phyloP scores from a whole-genome alignment of 1,140 invertebrate species.

The Hetaerina americana region DNA sequence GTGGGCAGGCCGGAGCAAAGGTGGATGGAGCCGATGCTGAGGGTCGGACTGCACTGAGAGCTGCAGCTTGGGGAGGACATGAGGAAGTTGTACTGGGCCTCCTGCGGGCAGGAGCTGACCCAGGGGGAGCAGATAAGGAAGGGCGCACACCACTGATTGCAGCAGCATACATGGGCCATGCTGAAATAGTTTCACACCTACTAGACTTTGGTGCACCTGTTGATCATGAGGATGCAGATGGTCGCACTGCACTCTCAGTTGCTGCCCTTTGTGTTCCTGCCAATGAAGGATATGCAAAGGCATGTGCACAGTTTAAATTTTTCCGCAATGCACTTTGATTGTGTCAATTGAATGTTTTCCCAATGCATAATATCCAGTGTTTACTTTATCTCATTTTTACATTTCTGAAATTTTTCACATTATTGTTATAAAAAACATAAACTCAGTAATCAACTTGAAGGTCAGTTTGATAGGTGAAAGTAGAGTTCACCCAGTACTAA shows the following conservation, averaged over 20 bases:
- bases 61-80: conserved; percentile 29
- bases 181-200: conserved; percentile 77
- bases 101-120: conserved; percentile 27
- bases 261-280: conserved; percentile 83
- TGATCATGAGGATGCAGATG: conserved; percentile 79
- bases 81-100: conserved; percentile 33
- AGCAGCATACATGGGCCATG: conserved; percentile 81
- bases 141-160: conserved; percentile 43
- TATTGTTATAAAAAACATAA: too few relatives aligned
- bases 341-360: background rate
- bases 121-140: conserved; percentile 37
- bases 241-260: conserved; percentile 80
- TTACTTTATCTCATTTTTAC: background rate
- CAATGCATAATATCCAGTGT: background rate
- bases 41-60: conserved; percentile 72
- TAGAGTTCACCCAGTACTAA: too few relatives aligned
- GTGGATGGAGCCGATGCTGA: conserved; percentile 76
- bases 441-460: too few relatives aligned
- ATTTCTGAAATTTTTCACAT: too few relatives aligned
- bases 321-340: background rate
- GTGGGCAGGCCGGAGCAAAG: conserved; percentile 45
- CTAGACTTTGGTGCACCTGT: conserved; percentile 74
- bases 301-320: conserved; percentile 19
- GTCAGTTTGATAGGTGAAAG: too few relatives aligned
- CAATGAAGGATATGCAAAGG: conserved; percentile 58